A percentile compares a stretch with the other conserved stretches of the same genome.
phyloP scores from a whole-genome alignment of 2,888 invertebrate species.

The Philereme transversata region DNA sequence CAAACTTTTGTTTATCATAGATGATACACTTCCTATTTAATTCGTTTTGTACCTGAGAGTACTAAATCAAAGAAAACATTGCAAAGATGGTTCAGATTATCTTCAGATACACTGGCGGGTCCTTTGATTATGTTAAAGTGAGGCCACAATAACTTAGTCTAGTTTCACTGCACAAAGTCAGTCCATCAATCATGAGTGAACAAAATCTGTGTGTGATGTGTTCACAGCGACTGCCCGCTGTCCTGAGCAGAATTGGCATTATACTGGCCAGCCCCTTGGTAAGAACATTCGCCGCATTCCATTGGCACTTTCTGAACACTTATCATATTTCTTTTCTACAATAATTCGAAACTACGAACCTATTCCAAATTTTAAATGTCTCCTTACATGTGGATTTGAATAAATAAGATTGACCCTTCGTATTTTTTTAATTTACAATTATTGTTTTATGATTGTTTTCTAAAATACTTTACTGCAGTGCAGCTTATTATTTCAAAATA shows the following conservation, averaged over 20 bases:
- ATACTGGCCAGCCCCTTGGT: slow-evolving; percentile 98
- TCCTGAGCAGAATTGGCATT: slow-evolving; percentile 97
- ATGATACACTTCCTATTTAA: slow-evolving; percentile 22
- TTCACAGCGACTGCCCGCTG: slow-evolving; percentile 97
- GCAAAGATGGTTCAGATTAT: slow-evolving; percentile 61
- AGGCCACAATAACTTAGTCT: slow-evolving; percentile 81
- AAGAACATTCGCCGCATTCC: slow-evolving; percentile 85
- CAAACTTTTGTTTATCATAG: slow-evolving; percentile 36
- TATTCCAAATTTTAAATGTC: background rate
- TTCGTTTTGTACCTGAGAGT: slow-evolving; percentile 25
- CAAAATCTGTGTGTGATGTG: slow-evolving; percentile 86
- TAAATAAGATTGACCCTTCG: background rate
- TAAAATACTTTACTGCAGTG: too few relatives aligned
- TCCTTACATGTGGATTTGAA: background rate
- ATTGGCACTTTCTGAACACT: slow-evolving; percentile 73
- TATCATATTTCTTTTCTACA: slow-evolving; percentile 39
- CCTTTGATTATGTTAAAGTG: slow-evolving; percentile 28
- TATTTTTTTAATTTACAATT: slow-evolving; percentile 1
- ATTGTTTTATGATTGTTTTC: background rate
- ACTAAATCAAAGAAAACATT: slow-evolving; percentile 69
- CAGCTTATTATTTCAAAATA: background rate
- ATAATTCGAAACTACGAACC: slow-evolving; percentile 8
- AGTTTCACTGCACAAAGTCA: slow-evolving; percentile 74
- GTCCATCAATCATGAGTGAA: slow-evolving; percentile 82
- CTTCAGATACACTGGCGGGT: slow-evolving; percentile 16